Base-by-base conservation (phyloP, 2,797 vertebrate genomes). In the Manis pentadactyla region DNA sequence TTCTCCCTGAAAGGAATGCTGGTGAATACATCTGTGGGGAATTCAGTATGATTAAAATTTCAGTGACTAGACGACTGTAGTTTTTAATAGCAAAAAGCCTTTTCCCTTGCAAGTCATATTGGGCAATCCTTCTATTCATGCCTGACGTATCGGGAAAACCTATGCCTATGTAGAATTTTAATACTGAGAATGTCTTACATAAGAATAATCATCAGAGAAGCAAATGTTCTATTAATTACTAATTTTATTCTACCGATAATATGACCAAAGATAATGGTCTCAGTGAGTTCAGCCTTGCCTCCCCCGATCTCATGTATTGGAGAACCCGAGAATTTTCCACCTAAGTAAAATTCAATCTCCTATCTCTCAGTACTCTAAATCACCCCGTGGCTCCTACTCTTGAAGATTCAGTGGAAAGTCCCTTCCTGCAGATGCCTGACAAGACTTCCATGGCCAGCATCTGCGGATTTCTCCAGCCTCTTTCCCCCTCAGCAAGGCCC, bases 151-250 rank as follows among this genome's bases (percentile, higher is more conserved):
- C 4, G 5, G 69, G 78, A 73, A 39, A 85, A 68, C 23, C 69
- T 68, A 87, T 64, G 57, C 15, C 37, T 29, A 34, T 9, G 5
- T 78, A 69, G 12, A 25, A 87, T 92, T 84, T 95, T 71, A 82
- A 66, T 84, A 73, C 15, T 42, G 51, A 90, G 71, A 78, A 57
- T 74, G 13, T 77, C 27, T 88, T 78, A 92, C n/a, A 21, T 93
- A 61, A 89, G 71, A 86, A 64, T 83, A 81, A 93, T 73, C 27
- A 53, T 55, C 55, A 96, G 42, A 94, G 53, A 74, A 93, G 21
- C 59, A 89, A 90, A 59, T n/a, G 51, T 23, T 73, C 37, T 79
- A 61, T 84, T 77, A 79, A 69, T 84, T 90, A 90, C 46, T 84
- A 34, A 55, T 88, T 95, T 85, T 90, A 77, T 90, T 74, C 42